Conservation (phyloP, 1,140 invertebrate species). For the Rhizoglyphus robini region DNA sequence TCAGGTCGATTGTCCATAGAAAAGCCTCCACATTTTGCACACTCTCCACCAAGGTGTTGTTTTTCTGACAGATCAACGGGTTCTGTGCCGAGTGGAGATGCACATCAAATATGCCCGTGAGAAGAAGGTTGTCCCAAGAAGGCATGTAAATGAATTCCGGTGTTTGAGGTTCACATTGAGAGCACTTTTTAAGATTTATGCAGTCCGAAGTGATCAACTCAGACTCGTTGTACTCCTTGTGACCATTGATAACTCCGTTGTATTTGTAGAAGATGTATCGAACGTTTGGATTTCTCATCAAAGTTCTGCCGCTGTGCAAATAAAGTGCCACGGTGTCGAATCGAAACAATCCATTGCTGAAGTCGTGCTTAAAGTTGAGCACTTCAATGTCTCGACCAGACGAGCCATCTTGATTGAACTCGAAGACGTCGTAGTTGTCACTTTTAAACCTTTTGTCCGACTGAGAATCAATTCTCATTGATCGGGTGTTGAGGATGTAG, state of each 20-base stretch:
- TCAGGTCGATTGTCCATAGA: constrained; percentile 37
- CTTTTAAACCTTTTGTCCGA: not conserved
- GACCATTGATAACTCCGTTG: constrained; percentile 1
- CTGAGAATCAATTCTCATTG: constrained; percentile 16
- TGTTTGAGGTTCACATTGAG: constrained; percentile 13
- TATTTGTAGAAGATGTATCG: constrained; percentile 12
- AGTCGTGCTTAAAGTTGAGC: constrained; percentile 14
- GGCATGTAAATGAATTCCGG: constrained; percentile 18
- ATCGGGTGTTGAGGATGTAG: constrained; percentile 13
- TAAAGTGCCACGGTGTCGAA: constrained; percentile 14
- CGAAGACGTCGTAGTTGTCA: constrained; percentile 3
- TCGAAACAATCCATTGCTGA: constrained; percentile 7
- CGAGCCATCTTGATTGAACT: constrained; percentile 5
- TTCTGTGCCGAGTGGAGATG: constrained; percentile 25
- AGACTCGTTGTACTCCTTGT: constrained; percentile 3
- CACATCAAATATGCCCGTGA: constrained; percentile 29
- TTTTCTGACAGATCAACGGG: constrained; percentile 32
- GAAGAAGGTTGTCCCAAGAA: constrained; percentile 25
- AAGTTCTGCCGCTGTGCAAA: not conserved
- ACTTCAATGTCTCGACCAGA: constrained; percentile 6
- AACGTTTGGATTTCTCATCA: constrained; percentile 15
- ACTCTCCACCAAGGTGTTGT: not conserved
- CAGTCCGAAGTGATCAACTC: constrained; percentile 11
- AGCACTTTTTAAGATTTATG: constrained; percentile 14
- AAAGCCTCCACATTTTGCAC: constrained; percentile 36